These are phyloP conservation scores for Stictonetta naevosa DNA, from an alignment of 2,113 vertebrate genomes.

Conservation along the genomic window DNA sequence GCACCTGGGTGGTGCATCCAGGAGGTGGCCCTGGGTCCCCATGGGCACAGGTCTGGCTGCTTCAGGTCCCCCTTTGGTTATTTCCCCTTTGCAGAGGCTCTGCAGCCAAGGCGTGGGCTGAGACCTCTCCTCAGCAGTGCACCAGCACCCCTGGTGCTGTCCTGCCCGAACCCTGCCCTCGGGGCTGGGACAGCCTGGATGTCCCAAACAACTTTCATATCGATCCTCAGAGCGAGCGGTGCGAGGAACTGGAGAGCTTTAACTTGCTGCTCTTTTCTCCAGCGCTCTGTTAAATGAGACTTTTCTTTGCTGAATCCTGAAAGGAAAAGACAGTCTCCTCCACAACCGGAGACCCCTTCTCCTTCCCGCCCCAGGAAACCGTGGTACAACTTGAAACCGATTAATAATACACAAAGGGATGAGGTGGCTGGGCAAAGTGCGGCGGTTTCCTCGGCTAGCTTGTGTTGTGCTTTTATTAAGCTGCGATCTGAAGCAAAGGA, in stretches of 20 bases:
- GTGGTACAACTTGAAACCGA: slow-evolving; percentile 63
- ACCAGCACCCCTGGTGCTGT: not conserved
- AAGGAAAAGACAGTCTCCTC: slow-evolving; percentile 40
- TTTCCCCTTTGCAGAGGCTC: not conserved
- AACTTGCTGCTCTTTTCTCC: not conserved
- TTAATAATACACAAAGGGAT: slow-evolving; percentile 77
- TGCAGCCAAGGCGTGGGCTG: not conserved
- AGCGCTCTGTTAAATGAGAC: slow-evolving; percentile 56
- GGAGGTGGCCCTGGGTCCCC: too few relatives aligned
- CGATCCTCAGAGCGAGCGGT: not conserved
- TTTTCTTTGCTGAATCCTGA: not conserved
- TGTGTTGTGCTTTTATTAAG: slow-evolving; percentile 75
- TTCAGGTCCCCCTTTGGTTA: slow-evolving; percentile 2
- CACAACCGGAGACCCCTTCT: slow-evolving; percentile 37
- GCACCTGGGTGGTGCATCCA: too few relatives aligned
- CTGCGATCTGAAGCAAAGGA: slow-evolving; percentile 58
- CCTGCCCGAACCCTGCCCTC: not conserved
- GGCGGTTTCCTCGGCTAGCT: slow-evolving; percentile 49
- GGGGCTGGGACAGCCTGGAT: not conserved
- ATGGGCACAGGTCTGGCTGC: not conserved
- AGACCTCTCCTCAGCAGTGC: not conserved
- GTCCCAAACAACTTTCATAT: not conserved
- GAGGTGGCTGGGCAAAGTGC: slow-evolving; percentile 60
- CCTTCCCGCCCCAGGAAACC: slow-evolving; percentile 61
- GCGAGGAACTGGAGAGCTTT: not conserved